Conservation (phyloP, 2,888 invertebrate species). For the Ophion ventricosus region DNA sequence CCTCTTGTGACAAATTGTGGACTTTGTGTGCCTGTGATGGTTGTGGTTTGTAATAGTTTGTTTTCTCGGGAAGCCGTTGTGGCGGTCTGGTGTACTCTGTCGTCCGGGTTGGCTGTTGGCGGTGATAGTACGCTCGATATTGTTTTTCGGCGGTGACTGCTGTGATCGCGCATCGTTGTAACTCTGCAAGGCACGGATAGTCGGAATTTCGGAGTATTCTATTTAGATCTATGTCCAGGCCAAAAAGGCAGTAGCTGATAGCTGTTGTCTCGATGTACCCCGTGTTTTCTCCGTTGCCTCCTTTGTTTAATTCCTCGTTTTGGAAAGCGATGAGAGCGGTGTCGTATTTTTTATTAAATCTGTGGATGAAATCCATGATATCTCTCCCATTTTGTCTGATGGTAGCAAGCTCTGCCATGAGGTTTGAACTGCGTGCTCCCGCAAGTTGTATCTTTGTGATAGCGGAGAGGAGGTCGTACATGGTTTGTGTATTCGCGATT, state of each 20-base stretch:
- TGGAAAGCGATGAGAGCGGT: conserved; percentile 30
- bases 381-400: conserved; percentile 35
- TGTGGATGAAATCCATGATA: conserved; percentile 21
- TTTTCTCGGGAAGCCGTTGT: neutral
- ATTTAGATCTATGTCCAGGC: conserved; percentile 24
- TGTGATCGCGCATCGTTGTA: conserved; percentile 22
- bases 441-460: conserved; percentile 34
- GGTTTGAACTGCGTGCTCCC: conserved; percentile 37
- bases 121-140: neutral
- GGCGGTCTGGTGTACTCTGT: neutral
- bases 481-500: conserved; percentile 8
- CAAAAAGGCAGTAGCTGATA: conserved; percentile 28
- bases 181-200: conserved; percentile 12
- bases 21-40: conserved; percentile 10
- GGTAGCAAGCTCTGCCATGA: conserved; percentile 11
- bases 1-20: conserved; percentile 12
- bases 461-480: conserved; percentile 14
- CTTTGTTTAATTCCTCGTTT: conserved; percentile 34
- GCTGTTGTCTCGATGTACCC: conserved; percentile 36
- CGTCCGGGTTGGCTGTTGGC: neutral
- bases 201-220: conserved; percentile 20
- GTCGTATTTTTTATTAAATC: conserved; percentile 37
- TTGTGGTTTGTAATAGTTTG: neutral
- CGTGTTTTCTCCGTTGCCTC: conserved; percentile 22
- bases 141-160: conserved; percentile 16